Evolutionary conservation across 2,113 vertebrate species (phyloP), one percentile per base, ranked within the genome.

Genomic region (Pelobates fuscus): DNA sequence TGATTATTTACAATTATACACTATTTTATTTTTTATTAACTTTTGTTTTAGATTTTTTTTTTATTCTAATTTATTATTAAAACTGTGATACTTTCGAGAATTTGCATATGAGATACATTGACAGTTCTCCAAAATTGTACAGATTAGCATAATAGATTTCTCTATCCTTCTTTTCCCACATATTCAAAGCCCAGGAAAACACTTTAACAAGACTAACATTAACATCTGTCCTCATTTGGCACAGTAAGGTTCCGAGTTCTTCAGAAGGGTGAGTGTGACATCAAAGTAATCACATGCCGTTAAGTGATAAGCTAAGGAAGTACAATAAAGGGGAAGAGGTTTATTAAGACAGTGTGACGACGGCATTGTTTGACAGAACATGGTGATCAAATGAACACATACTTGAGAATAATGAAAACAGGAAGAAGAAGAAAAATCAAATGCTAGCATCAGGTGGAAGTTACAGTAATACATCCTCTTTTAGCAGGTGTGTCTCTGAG

Each of bases 301-400:
- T 8, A 29, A 30, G 26, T 23, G 58, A 52, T 62, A 49, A 49
- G 44, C 20, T 55, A 20, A 24, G 37, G 62, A 65, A 65, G 62
- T 65, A 44, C 62, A 65, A 65, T 2, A 41, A 24, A 37, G 32
- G 20, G 62, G 62, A 65, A 65, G 62, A 65, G n/a, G 21, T 15
- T 17, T 43, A 43, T 37, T 20, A 12, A 43, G 12, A 29, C 6
- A 41, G 37, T 8, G n/a, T 65, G 10, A 41, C 8, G n/a, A 43
- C 24, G 32, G n/a, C 62, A 65, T 65, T 65, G 62, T 65, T 65
- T 44, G 6, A 29, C 20, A 23, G 62, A 43, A 43, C 27, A 37
- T 20, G 43, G 37, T 24, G 2, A 43, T 43, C 62, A 41, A n/a
- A 41, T 65, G 21, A 65, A 37, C n/a, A 55, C n/a, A 55, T 23